These are phyloP conservation scores for Mustelus asterias DNA, from an alignment of 2,113 vertebrate genomes.

Conservation along the genomic window DNA sequence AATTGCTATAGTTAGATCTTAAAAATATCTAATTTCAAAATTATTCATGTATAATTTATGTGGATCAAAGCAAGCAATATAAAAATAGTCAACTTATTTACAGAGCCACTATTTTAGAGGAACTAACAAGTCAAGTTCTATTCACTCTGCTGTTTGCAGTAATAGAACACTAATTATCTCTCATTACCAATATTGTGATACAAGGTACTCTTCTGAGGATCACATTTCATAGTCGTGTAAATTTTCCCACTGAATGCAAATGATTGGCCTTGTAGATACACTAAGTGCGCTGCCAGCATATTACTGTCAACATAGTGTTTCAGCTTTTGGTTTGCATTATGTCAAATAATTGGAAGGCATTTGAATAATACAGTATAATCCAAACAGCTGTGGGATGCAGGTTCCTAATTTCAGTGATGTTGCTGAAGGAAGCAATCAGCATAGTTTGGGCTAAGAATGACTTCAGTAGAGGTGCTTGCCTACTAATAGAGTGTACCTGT, in stretches of 20 bases:
- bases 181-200: not conserved
- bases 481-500: not conserved
- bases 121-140: not conserved
- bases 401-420: not conserved
- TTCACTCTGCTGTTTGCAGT: not conserved
- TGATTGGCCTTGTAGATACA: not conserved
- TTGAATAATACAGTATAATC: not conserved
- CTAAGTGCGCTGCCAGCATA: not conserved
- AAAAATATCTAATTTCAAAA: not conserved
- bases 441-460: not conserved
- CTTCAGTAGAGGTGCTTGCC: not conserved
- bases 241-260: not conserved
- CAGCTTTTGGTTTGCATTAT: not conserved
- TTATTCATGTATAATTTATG: not conserved
- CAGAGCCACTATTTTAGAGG: not conserved
- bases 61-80: not conserved
- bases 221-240: not conserved
- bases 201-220: not conserved
- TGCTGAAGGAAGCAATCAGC: not conserved
- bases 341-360: not conserved
- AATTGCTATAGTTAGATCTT: not conserved
- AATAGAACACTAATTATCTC: not conserved
- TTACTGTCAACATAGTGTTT: not conserved
- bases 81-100: not conserved
- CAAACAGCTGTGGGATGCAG: not conserved